These are phyloP conservation scores for Menura novaehollandiae DNA, from an alignment of 2,113 vertebrate species.

Conservation along the genomic window DNA sequence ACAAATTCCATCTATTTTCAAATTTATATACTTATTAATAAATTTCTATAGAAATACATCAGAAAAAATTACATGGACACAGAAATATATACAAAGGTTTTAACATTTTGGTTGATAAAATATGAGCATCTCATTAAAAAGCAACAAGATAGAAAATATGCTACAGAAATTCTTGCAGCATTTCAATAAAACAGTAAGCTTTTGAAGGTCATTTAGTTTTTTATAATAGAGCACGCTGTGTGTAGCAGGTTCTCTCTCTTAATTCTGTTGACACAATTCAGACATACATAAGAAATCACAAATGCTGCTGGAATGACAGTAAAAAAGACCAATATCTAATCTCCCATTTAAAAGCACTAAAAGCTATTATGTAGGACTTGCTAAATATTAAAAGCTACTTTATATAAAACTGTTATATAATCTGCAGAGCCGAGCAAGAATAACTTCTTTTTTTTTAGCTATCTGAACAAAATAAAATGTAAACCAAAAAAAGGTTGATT, in stretches of 20 bases:
- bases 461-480: not conserved
- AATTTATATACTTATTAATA: not conserved
- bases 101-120: not conserved
- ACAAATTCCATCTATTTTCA: not conserved
- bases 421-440: not conserved
- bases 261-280: not conserved
- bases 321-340: not conserved
- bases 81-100: not conserved
- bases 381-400: not conserved
- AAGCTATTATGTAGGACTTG: not conserved
- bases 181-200: not conserved
- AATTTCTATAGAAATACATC: not conserved
- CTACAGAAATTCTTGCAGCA: not conserved
- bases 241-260: not conserved
- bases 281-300: not conserved
- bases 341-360: not conserved
- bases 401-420: not conserved
- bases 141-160: not conserved
- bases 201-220: not conserved
- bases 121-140: not conserved
- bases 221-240: not conserved
- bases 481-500: accelerated
- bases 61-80: not conserved
- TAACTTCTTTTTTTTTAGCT: not conserved
- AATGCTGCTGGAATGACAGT: not conserved